phyloP scores from a whole-genome alignment of 2,797 vertebrate species.

The Emys orbicularis region DNA sequence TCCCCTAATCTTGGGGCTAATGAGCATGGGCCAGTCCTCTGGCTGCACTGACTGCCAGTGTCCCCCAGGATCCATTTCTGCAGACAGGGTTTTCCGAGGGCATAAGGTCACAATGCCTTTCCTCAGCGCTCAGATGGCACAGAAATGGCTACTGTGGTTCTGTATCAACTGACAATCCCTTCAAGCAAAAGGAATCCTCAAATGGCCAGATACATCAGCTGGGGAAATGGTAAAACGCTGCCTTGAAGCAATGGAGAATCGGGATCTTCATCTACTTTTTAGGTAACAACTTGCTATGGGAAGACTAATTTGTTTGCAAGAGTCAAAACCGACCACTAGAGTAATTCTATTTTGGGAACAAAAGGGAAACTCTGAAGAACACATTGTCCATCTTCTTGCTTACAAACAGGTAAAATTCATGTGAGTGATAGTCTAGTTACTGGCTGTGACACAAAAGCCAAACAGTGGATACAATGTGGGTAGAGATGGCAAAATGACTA shows the following conservation, averaged over 20 bases:
- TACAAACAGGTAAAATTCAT: not conserved
- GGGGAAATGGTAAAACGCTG: not conserved
- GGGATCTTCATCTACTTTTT: not conserved
- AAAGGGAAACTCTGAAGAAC: not conserved
- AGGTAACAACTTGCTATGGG: not conserved
- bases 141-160: not conserved
- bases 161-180: not conserved
- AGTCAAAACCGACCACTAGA: not conserved
- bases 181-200: not conserved
- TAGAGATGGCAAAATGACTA: not conserved
- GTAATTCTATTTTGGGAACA: not conserved
- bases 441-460: not conserved
- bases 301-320: not conserved
- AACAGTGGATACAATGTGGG: not conserved
- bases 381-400: not conserved
- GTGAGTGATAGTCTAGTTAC: not conserved
- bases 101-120: not conserved
- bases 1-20: not conserved
- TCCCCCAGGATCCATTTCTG: not conserved
- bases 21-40: not conserved
- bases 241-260: not conserved
- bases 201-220: not conserved
- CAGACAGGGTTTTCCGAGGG: not conserved
- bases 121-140: rapidly evolving
- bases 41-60: not conserved